These are phyloP conservation scores for Anastrepha ludens DNA, from an alignment of 1,140 invertebrate genomes.

Conservation along the genomic window DNA sequence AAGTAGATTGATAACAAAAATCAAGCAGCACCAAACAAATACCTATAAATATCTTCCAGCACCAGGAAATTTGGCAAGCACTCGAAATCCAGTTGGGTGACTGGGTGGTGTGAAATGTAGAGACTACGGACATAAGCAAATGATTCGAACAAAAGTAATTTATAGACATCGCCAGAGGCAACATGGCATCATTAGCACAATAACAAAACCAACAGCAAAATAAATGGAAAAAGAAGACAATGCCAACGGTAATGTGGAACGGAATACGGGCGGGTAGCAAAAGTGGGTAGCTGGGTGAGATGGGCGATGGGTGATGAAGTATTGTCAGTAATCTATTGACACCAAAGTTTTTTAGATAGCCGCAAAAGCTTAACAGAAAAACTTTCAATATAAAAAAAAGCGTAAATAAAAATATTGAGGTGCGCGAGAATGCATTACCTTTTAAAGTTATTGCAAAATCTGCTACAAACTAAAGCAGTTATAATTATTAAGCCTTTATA, in stretches of 20 bases:
- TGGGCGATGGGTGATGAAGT: neutral
- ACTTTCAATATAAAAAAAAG: too few relatives aligned
- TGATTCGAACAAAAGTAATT: conserved; percentile 28
- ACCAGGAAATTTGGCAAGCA: neutral
- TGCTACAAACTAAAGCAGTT: too few relatives aligned
- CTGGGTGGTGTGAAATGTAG: neutral
- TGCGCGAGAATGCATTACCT: too few relatives aligned
- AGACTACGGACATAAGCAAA: neutral
- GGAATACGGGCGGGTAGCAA: neutral
- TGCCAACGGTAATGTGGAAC: neutral
- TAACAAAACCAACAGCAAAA: neutral
- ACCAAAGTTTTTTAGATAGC: neutral
- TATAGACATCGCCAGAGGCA: conserved; percentile 20
- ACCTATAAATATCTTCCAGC: neutral
- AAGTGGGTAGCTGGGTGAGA: too few relatives aligned
- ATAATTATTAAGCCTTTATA: too few relatives aligned
- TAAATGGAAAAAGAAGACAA: neutral
- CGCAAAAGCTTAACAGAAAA: too few relatives aligned
- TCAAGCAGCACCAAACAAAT: neutral
- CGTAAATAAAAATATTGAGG: too few relatives aligned
- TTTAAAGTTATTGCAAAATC: too few relatives aligned
- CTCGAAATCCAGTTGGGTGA: neutral
- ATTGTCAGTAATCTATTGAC: neutral
- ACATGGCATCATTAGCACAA: conserved; percentile 17
- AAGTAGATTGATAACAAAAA: conserved; percentile 21